These are phyloP conservation scores for Agonopterix arenella DNA, from an alignment of 2,888 invertebrate genomes.

Conservation along the genomic window DNA sequence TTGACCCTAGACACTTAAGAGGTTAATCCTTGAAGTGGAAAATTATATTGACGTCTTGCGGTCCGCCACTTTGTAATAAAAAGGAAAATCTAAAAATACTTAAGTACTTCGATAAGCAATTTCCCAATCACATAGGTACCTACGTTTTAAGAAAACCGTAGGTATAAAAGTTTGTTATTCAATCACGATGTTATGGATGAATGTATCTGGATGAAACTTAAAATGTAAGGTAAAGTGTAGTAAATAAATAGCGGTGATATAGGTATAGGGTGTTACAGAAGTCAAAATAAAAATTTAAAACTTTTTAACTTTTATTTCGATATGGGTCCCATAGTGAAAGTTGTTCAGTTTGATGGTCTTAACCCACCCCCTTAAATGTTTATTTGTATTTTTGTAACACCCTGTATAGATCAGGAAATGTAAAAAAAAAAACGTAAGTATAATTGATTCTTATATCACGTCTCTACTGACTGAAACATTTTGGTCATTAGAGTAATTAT, in stretches of 20 bases:
- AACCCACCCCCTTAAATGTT: no score
- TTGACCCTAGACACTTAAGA: conserved; percentile 1
- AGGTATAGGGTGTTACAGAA: no score
- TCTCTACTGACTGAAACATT: no score
- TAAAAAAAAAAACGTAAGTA: no score
- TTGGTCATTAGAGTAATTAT: no score
- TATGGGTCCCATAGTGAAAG: no score
- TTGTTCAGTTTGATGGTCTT: no score
- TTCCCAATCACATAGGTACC: background rate
- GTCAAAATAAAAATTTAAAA: no score
- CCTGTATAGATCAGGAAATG: no score
- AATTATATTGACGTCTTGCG: conserved; percentile 1
- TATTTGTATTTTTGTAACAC: no score
- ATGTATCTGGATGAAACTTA: background rate
- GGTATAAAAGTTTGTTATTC: background rate
- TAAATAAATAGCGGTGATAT: background rate
- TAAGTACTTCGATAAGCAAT: background rate
- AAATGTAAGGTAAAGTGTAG: background rate
- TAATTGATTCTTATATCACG: no score
- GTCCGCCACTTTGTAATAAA: background rate
- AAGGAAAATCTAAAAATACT: background rate
- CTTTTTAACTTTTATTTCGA: no score
- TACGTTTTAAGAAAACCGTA: background rate
- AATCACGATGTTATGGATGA: background rate
- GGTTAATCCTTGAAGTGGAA: conserved; percentile 1